These are phyloP conservation scores for Ctenodactylus gundi DNA, from an alignment of 2,113 vertebrate species.

Conservation along the genomic window DNA sequence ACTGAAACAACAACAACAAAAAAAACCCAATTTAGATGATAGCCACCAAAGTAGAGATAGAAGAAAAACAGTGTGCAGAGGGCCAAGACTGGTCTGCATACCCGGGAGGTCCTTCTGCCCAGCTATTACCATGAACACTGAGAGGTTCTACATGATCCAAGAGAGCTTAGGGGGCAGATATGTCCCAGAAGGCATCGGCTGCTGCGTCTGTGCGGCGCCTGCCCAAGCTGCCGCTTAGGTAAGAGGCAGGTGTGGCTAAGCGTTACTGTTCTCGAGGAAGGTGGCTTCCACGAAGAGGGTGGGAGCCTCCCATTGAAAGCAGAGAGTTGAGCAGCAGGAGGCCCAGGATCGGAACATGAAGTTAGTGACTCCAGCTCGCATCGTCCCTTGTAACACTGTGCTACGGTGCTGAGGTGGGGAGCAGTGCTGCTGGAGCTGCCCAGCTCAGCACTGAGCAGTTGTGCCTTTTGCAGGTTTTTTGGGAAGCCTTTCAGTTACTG, in stretches of 20 bases:
- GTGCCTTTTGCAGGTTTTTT: background rate
- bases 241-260: background rate
- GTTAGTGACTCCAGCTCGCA: background rate
- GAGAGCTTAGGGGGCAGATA: background rate
- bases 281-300: background rate
- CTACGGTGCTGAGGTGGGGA: background rate
- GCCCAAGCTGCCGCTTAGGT: background rate
- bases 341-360: background rate
- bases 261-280: background rate
- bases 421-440: background rate
- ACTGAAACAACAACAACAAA: background rate
- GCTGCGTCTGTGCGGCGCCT: background rate
- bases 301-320: background rate
- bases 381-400: background rate
- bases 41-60: background rate
- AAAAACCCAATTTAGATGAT: background rate
- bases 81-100: too few relatives aligned
- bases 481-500: conserved; percentile 4
- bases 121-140: background rate
- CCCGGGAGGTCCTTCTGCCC: background rate
- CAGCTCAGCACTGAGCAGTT: conserved; percentile 39
- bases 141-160: background rate
- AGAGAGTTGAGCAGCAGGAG: background rate
- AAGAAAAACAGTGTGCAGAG: background rate
- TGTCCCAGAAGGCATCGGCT: background rate